Conservation (phyloP, 2,113 vertebrate genomes). For the Eleginops maclovinus region DNA sequence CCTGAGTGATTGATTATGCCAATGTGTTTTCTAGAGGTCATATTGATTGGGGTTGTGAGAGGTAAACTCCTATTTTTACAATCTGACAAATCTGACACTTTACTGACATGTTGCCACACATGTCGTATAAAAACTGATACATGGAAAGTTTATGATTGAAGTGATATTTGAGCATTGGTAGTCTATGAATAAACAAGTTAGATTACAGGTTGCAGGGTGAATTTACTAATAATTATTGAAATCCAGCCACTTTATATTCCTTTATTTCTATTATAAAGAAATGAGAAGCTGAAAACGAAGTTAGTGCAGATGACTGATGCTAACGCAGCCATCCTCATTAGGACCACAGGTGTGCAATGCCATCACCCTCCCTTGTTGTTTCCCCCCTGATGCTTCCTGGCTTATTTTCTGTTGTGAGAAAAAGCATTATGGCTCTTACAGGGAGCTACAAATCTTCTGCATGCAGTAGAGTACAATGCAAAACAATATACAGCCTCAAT, state of each 20-base stretch:
- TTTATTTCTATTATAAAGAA: constrained; percentile 30
- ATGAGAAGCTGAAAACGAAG: constrained; percentile 40
- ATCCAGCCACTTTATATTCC: background rate
- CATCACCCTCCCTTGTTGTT: constrained; percentile 48
- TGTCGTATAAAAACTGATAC: constrained; percentile 3
- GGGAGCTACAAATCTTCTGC: constrained; percentile 9
- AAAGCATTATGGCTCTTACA: constrained; percentile 20
- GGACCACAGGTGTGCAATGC: constrained; percentile 71
- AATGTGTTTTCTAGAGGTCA: constrained; percentile 78
- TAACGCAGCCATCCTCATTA: constrained; percentile 62
- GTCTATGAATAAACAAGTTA: background rate
- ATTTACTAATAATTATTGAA: no score
- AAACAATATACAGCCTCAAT: constrained; percentile 3
- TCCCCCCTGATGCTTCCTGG: constrained; percentile 28
- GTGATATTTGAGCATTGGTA: background rate
- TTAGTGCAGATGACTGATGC: constrained; percentile 57
- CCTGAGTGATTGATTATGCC: constrained; percentile 79
- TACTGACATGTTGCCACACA: constrained; percentile 30
- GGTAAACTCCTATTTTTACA: constrained; percentile 74
- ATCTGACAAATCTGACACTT: constrained; percentile 49
- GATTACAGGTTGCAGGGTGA: background rate
- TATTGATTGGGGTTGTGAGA: constrained; percentile 78
- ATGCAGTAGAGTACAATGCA: background rate
- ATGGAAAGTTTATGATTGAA: background rate
- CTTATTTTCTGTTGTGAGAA: constrained; percentile 41